Conservation (phyloP, 2,113 vertebrate genomes). For the Platysteira castanea region DNA sequence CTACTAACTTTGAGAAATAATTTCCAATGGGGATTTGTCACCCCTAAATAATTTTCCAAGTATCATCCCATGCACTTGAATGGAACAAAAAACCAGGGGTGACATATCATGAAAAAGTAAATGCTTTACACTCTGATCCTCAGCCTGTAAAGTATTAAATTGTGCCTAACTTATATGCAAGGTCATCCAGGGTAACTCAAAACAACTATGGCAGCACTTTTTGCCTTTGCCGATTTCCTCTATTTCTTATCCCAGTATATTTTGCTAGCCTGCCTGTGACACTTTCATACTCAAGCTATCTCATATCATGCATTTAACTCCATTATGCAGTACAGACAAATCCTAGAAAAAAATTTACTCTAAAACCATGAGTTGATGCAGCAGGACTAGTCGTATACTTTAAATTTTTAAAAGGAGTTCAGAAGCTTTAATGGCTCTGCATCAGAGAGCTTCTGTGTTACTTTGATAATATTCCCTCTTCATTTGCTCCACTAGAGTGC, state of each 20-base stretch:
- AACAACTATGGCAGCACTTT: background rate
- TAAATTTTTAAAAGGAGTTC: background rate
- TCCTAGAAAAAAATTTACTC: background rate
- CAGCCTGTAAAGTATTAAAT: background rate
- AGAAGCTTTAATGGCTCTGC: background rate
- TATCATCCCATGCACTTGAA: background rate
- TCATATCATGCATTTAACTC: background rate
- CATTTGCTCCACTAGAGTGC: background rate
- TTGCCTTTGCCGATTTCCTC: background rate
- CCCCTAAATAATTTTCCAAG: background rate
- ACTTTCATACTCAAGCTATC: background rate
- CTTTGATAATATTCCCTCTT: background rate
- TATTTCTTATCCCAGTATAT: background rate
- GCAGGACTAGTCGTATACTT: background rate
- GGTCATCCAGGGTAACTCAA: background rate
- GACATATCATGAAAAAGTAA: background rate
- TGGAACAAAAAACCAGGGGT: background rate
- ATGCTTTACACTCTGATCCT: background rate
- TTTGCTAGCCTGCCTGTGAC: background rate
- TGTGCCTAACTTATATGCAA: background rate
- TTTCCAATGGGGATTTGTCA: background rate
- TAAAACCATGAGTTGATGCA: background rate
- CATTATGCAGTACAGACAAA: background rate
- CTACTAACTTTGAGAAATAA: background rate
- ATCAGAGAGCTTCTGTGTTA: background rate